Evolutionary conservation across 2,888 invertebrate genomes (phyloP).

Genomic region (Caenorhabditis macrosperma): DNA sequence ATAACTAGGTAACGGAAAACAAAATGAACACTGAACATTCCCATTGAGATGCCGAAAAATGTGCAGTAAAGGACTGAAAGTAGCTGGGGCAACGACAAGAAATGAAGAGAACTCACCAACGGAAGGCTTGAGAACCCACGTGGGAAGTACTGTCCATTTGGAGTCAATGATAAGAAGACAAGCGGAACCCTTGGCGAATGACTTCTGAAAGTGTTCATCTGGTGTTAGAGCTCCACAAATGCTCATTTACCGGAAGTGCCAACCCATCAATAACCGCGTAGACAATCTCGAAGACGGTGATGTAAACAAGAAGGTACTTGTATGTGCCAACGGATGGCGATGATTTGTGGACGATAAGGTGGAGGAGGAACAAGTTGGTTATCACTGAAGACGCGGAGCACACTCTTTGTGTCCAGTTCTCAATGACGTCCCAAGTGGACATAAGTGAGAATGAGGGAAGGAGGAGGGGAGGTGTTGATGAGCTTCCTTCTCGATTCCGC

Average conservation of each 20-base stretch:
- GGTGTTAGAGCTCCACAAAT: no score
- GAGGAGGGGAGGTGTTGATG: no score
- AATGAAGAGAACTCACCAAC: background rate
- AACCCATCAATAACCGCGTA: slow-evolving; percentile 21
- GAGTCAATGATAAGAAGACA: no score
- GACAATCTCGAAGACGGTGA: slow-evolving; percentile 17
- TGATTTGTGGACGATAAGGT: slow-evolving; percentile 9
- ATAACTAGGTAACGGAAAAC: slow-evolving; percentile 18
- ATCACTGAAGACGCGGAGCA: no score
- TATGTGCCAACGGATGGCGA: slow-evolving; percentile 19
- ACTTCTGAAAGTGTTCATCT: background rate
- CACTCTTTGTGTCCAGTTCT: no score
- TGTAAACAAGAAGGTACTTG: slow-evolving; percentile 32
- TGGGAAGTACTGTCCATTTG: background rate
- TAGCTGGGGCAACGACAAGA: no score
- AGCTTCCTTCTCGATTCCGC: no score
- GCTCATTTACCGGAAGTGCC: slow-evolving; percentile 12
- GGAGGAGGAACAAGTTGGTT: background rate
- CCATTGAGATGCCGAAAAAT: slow-evolving; percentile 4
- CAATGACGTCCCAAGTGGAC: no score
- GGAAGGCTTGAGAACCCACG: background rate
- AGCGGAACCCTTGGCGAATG: no score
- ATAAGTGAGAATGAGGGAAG: no score
- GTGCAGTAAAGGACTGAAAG: slow-evolving; percentile 13
- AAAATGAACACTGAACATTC: slow-evolving; percentile 15